Evolutionary conservation across 2,797 vertebrate species (phyloP).

Genomic region (Zalophus californianus): DNA sequence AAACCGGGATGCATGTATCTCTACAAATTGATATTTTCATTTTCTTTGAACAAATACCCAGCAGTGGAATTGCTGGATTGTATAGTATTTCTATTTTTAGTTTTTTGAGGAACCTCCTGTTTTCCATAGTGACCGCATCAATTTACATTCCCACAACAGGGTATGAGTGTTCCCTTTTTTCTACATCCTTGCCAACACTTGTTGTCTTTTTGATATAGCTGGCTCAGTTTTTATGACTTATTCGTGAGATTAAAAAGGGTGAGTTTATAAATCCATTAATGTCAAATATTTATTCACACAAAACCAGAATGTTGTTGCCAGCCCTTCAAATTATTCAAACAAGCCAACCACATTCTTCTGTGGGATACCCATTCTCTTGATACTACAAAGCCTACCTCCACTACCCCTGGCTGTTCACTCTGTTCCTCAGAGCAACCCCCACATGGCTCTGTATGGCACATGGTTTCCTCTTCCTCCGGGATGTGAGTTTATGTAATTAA

Average conservation of each 20-base stretch:
- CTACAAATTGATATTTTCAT: not conserved
- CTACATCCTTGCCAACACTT: not conserved
- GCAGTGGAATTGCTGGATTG: not conserved
- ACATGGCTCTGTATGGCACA: too few relatives aligned
- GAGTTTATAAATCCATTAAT: not conserved
- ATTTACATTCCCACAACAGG: not conserved
- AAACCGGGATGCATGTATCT: not conserved
- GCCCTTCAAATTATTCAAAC: not conserved
- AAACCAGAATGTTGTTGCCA: not conserved
- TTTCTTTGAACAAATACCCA: not conserved
- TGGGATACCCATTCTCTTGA: not conserved
- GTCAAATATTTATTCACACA: not conserved
- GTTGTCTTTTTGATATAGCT: not conserved
- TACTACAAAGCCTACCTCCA: not conserved
- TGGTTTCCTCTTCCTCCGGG: not conserved
- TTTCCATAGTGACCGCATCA: not conserved
- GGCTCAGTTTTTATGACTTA: slow-evolving; percentile 23
- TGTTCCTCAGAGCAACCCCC: not conserved
- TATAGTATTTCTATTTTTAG: not conserved
- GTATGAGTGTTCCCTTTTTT: not conserved
- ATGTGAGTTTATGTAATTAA: not conserved
- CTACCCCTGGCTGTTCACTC: not conserved
- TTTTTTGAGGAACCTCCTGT: not conserved
- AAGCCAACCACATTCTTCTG: not conserved
- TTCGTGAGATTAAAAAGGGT: not conserved